Evolutionary conservation across 2,113 vertebrate genomes (phyloP), one percentile per base, ranked within the genome.

Genomic region (Phodopus roborovskii): DNA sequence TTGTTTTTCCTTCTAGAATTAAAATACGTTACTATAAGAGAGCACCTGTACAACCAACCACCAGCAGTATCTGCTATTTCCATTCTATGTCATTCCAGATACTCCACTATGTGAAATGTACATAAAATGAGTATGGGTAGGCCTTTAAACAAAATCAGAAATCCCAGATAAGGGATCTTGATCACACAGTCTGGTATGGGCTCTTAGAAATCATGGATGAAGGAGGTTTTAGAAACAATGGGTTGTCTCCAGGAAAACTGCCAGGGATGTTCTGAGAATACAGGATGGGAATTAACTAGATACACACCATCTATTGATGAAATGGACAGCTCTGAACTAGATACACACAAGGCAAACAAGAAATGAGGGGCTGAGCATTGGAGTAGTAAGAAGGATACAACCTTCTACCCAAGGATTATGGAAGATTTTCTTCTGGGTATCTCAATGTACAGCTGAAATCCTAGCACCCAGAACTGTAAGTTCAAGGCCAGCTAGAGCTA

Each of bases 281-380:
- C 33, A 93, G 74, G 56, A 75, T 68, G 15, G 30, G 30, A 5
- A 42, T 56, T 36, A 24, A 36, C 16, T 60, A 66, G 68, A 24
- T 33, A 82, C 0, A 7, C 0, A 42, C 10, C 13, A 13, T 42
- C 28, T 64, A 28, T 2, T 8, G 62, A 39, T 30, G 24, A 64
- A 74, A 33, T 2, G 0, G 12, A 24, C 0, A 15, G 9, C 3
- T 17, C 26, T 1, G 30, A 0, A 5, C 36, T 17, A 77, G 56
- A 26, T 11, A 45, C 1, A 36, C 4, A n/a, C 0, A 7, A 5
- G 3, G 36, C 11, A 39, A 62, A 48, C 42, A 22, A 62, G 90
- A 89, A 60, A 53, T 17, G 60, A 77, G 7, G 73, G 73, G 5
- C 1, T 8, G 16, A 20, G 48, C 5, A 39, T 30, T 24, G 48